A percentile compares a stretch with the other conserved stretches of the same genome.
phyloP scores from a whole-genome alignment of 2,888 invertebrate species.

The Mesochorus sp. region DNA sequence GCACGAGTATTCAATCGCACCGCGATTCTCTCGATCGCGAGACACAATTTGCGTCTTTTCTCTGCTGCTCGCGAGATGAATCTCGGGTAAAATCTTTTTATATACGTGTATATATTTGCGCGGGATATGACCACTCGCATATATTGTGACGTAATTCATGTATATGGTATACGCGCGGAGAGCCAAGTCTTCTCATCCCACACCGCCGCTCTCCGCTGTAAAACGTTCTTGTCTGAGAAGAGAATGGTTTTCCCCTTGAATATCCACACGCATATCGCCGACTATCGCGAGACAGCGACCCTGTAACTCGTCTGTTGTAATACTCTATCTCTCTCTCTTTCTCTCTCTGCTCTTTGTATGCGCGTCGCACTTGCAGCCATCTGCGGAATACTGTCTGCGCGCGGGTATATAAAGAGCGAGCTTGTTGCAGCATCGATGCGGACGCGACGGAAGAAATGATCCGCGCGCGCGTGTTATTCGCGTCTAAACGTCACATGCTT shows the following conservation, averaged over 20 bases:
- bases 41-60: no score
- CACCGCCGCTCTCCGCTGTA: neutral
- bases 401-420: neutral
- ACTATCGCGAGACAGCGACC: constrained; percentile 25
- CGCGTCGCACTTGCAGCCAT: constrained; percentile 29
- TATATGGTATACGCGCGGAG: no score
- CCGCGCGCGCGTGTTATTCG: neutral
- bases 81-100: no score
- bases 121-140: no score
- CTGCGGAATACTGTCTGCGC: neutral
- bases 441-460: neutral
- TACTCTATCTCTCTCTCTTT: no score
- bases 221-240: neutral
- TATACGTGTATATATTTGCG: no score
- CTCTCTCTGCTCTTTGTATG: constrained; percentile 28
- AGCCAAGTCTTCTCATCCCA: no score
- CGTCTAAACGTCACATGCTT: neutral
- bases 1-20: no score
- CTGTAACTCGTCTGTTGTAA: constrained; percentile 26
- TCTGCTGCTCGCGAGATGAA: no score
- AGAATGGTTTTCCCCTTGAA: constrained; percentile 48
- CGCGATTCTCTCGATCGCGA: no score
- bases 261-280: no score
- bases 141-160: no score
- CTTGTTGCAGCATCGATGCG: constrained; percentile 24